phyloP scores from a whole-genome alignment of 2,113 vertebrate genomes.

The Baryphthengus martii region DNA sequence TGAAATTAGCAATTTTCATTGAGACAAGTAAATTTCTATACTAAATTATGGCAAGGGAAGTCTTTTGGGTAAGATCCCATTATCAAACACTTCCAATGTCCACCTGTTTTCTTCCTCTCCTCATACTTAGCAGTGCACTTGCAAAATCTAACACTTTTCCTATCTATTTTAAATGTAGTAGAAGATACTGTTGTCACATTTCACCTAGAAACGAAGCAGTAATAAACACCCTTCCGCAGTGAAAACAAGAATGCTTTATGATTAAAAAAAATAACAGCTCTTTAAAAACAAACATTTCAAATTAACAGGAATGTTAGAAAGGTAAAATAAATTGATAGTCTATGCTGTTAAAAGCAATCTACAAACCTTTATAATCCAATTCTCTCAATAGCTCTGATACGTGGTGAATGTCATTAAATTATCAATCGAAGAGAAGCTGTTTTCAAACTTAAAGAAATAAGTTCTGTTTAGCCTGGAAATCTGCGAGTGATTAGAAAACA shows the following conservation, averaged over 20 bases:
- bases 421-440: not conserved
- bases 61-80: not conserved
- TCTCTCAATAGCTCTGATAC: not conserved
- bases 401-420: not conserved
- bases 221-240: conserved; percentile 19
- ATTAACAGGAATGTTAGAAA: conserved; percentile 26
- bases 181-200: not conserved
- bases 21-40: not conserved
- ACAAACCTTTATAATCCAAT: conserved; percentile 32
- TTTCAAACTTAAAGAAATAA: not conserved
- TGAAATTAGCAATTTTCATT: not conserved
- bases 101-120: not conserved
- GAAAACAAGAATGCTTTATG: conserved; percentile 10
- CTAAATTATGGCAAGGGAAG: not conserved
- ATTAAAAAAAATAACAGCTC: conserved; percentile 3
- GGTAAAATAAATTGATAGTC: conserved; percentile 58
- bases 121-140: not conserved
- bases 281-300: conserved; percentile 58
- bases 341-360: conserved; percentile 24
- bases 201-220: not conserved
- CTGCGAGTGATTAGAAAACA: not conserved
- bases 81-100: not conserved
- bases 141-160: not conserved
- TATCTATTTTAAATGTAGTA: not conserved
- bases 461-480: not conserved